Percentiles rank a stretch among this genome's conserved stretches.
These are phyloP conservation scores for Mormyrus hasselquistii DNA, from an alignment of 2,797 vertebrate species.

Conservation along the genomic window DNA sequence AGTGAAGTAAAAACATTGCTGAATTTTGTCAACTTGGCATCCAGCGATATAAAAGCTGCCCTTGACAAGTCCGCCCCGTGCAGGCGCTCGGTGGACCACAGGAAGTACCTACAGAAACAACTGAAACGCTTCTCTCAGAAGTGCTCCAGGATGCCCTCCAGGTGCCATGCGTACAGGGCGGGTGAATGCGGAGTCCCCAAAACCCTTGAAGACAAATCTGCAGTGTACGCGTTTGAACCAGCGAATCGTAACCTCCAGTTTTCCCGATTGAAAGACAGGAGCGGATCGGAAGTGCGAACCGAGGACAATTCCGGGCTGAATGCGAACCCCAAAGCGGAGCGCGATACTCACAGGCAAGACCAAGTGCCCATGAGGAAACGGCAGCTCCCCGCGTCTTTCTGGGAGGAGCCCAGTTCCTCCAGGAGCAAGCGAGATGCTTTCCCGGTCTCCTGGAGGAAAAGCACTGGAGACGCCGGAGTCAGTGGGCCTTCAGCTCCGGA, in stretches of 20 bases:
- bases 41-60: conserved; percentile 96
- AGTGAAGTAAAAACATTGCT: conserved; percentile 94
- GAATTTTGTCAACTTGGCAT: conserved; percentile 96
- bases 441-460: conserved; percentile 50
- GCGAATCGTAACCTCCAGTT: conserved; percentile 31
- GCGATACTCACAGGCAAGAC: conserved; percentile 48
- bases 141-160: conserved; percentile 71
- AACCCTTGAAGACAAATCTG: conserved; percentile 47
- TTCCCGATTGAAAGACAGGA: conserved; percentile 48
- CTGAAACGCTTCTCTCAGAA: conserved; percentile 94
- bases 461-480: conserved; percentile 33
- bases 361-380: conserved; percentile 96
- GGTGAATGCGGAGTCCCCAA: conserved; percentile 55
- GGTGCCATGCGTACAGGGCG: conserved; percentile 69
- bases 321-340: conserved; percentile 46
- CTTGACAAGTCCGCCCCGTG: conserved; percentile 95
- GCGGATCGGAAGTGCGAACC: conserved; percentile 26
- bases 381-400: conserved; percentile 93
- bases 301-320: conserved; percentile 34
- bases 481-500: conserved; percentile 23
- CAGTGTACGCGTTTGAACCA: conserved; percentile 32
- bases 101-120: conserved; percentile 97
- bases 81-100: conserved; percentile 91
- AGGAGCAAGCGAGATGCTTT: conserved; percentile 47
- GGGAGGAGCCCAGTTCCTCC: conserved; percentile 84